Percentiles rank a stretch among this genome's conserved stretches.
Conservation (phyloP, 30 jellyfish, hydroid and myxozoan genomes). For the Aurelia coerulea region DNA sequence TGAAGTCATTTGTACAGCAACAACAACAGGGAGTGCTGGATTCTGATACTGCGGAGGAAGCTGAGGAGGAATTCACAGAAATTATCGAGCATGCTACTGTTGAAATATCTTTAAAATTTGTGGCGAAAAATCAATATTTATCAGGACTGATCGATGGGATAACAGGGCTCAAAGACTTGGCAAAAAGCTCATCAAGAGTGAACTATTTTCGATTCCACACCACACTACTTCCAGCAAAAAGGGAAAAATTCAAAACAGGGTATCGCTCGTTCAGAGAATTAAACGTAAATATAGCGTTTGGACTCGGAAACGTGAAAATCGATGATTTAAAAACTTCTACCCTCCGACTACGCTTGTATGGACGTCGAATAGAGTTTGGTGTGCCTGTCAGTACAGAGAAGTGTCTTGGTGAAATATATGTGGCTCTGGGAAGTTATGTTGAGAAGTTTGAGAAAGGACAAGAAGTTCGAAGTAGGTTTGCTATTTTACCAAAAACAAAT, state of each 20-base stretch:
- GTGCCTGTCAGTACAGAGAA: constrained; percentile 48
- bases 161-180: constrained; percentile 1
- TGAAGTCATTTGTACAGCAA: constrained; percentile 19
- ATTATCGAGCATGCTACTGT: constrained; percentile 20
- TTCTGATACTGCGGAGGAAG: neutral
- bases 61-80: constrained; percentile 4
- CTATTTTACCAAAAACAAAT: constrained; percentile 43
- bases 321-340: constrained; percentile 31
- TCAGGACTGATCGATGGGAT: constrained; percentile 22
- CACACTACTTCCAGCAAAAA: constrained; percentile 28
- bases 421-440: neutral
- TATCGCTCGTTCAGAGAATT: constrained; percentile 20
- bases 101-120: neutral
- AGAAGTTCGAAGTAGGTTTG: constrained; percentile 9
- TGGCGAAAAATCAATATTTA: constrained; percentile 3
- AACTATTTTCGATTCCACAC: constrained; percentile 38
- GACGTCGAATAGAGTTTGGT: constrained; percentile 46
- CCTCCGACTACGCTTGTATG: constrained; percentile 80
- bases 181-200: neutral
- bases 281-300: neutral
- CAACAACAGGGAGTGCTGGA: neutral
- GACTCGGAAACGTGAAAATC: neutral
- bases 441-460: neutral
- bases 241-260: constrained; percentile 9
- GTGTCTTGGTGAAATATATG: constrained; percentile 73